phyloP scores from a whole-genome alignment of 2,797 vertebrate genomes.

The Scyliorhinus canicula region DNA sequence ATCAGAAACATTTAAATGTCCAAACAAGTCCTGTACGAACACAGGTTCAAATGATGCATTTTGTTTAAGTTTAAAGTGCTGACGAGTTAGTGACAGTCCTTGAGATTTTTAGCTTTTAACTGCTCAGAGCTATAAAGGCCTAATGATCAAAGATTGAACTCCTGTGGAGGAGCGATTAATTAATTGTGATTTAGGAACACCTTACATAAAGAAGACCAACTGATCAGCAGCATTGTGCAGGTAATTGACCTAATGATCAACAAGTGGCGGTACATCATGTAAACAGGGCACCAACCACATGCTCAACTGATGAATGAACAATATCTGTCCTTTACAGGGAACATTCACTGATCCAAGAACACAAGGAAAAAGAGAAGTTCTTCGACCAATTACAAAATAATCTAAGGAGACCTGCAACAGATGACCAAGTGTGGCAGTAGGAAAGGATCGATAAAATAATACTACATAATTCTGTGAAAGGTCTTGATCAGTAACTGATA shows the following conservation, averaged over 20 bases:
- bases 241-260: conserved; percentile 21
- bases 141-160: background rate
- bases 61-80: background rate
- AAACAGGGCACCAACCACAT: background rate
- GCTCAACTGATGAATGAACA: background rate
- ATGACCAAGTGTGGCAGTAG: background rate
- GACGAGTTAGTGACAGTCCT: background rate
- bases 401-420: background rate
- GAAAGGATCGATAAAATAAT: background rate
- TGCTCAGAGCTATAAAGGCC: background rate
- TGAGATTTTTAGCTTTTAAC: background rate
- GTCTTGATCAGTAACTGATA: background rate
- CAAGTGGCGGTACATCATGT: background rate
- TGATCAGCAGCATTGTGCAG: background rate
- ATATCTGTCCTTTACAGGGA: background rate
- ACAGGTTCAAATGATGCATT: background rate
- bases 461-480: background rate
- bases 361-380: background rate
- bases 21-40: background rate
- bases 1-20: background rate
- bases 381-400: background rate
- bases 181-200: background rate
- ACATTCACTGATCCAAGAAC: background rate
- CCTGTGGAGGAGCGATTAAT: background rate
- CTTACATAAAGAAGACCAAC: background rate